phyloP scores from a whole-genome alignment of 2,113 vertebrate species.

The Oriolus oriolus region DNA sequence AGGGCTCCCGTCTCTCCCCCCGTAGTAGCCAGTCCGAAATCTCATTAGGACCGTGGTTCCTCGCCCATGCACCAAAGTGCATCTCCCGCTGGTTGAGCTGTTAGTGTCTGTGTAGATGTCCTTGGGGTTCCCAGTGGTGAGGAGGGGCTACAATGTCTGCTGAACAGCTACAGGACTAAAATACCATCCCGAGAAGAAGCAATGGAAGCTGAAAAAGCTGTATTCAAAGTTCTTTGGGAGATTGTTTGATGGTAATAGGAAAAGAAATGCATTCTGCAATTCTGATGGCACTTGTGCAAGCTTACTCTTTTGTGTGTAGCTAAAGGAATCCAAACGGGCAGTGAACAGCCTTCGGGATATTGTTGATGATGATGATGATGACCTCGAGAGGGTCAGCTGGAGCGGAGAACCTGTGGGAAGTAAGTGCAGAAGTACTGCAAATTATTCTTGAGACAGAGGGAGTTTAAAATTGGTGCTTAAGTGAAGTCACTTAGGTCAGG shows the following conservation, averaged over 20 bases:
- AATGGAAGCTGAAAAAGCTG: background rate
- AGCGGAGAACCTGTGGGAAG: slow-evolving; percentile 93
- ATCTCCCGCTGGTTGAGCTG: background rate
- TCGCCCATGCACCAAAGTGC: fast-evolving
- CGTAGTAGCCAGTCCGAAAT: fast-evolving
- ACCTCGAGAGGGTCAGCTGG: slow-evolving; percentile 92
- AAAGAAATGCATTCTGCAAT: background rate
- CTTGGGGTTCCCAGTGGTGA: background rate
- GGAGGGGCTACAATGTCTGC: background rate
- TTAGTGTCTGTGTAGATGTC: background rate
- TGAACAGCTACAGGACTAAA: background rate
- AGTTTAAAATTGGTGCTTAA: background rate
- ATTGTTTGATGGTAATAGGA: background rate
- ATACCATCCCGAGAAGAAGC: background rate
- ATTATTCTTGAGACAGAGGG: background rate
- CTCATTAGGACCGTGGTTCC: background rate
- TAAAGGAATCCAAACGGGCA: slow-evolving; percentile 89
- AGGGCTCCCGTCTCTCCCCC: background rate
- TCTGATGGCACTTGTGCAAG: background rate
- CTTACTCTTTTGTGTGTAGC: slow-evolving; percentile 58
- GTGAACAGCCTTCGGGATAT: slow-evolving; percentile 87
- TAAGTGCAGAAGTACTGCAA: slow-evolving; percentile 67
- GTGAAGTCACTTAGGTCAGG: background rate
- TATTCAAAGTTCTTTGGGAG: background rate
- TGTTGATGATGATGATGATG: slow-evolving; percentile 84